A percentile compares a stretch with the other conserved stretches of the same genome.
Evolutionary conservation across 2,797 vertebrate species (phyloP).

Genomic region (Peromyscus attwateri): DNA sequence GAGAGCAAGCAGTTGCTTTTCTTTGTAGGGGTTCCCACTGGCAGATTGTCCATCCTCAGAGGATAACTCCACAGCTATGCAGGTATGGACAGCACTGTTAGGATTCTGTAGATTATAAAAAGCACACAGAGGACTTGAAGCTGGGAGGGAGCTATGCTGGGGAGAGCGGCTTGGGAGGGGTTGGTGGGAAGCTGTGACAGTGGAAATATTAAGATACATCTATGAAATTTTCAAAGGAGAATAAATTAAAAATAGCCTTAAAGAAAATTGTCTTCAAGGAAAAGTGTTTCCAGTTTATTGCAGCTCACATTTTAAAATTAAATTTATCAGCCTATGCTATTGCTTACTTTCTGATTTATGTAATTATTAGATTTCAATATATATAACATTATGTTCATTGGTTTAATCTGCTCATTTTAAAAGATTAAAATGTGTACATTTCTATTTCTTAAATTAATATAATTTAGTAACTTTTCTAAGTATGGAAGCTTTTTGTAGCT

Average conservation of each 20-base stretch:
- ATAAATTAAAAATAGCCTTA: background rate
- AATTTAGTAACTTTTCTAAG: slow-evolving; percentile 31
- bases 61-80: background rate
- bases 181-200: too few relatives aligned
- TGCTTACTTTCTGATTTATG: slow-evolving; percentile 4
- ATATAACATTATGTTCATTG: slow-evolving; percentile 8
- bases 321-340: background rate
- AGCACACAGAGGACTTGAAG: background rate
- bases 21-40: too few relatives aligned
- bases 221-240: background rate
- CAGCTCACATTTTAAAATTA: background rate
- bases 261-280: background rate
- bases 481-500: background rate
- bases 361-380: background rate
- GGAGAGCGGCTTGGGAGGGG: too few relatives aligned
- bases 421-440: slow-evolving; percentile 10
- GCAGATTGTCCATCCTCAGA: background rate
- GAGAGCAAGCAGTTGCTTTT: background rate
- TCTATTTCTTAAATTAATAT: background rate
- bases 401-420: slow-evolving; percentile 43
- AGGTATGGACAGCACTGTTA: background rate
- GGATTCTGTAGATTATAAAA: background rate
- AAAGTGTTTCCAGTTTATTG: slow-evolving; percentile 3
- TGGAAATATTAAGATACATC: background rate
- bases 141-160: background rate